Evolutionary conservation across 2,888 invertebrate genomes (phyloP).

Genomic region (Operophtera brumata): DNA sequence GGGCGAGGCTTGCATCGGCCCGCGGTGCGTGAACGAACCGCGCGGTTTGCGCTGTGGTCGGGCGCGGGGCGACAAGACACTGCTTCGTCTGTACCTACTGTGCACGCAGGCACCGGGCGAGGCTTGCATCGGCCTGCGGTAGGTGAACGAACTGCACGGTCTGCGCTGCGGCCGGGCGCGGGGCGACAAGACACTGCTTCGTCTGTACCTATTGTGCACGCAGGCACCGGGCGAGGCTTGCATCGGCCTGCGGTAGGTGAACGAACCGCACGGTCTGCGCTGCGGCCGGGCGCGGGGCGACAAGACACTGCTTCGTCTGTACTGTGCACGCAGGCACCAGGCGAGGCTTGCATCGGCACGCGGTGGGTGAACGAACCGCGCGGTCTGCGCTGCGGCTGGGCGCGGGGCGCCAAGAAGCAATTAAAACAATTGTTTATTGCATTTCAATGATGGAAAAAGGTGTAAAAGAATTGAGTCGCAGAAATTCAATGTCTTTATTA

Average conservation of each 20-base stretch:
- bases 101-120: background rate
- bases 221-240: background rate
- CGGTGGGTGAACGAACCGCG: conserved; percentile 23
- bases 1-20: background rate
- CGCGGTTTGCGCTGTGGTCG: conserved; percentile 16
- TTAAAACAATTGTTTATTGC: conserved; percentile 12
- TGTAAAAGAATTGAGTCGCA: background rate
- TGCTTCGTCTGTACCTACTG: background rate
- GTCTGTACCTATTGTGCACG: background rate
- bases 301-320: background rate
- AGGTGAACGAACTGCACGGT: conserved; percentile 24
- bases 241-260: conserved; percentile 14
- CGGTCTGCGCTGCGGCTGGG: too few species aligned
- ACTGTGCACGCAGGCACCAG: background rate
- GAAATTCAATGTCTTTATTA: background rate
- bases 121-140: background rate
- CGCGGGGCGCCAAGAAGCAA: conserved; percentile 15
- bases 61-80: too few species aligned
- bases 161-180: too few species aligned
- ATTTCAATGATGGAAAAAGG: conserved; percentile 1
- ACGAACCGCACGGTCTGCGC: conserved; percentile 20
- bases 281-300: too few species aligned
- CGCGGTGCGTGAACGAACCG: conserved; percentile 22
- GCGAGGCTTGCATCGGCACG: background rate
- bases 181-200: too few species aligned